Conservation (phyloP, 2,888 invertebrate species). For the Euzetes globulus region DNA sequence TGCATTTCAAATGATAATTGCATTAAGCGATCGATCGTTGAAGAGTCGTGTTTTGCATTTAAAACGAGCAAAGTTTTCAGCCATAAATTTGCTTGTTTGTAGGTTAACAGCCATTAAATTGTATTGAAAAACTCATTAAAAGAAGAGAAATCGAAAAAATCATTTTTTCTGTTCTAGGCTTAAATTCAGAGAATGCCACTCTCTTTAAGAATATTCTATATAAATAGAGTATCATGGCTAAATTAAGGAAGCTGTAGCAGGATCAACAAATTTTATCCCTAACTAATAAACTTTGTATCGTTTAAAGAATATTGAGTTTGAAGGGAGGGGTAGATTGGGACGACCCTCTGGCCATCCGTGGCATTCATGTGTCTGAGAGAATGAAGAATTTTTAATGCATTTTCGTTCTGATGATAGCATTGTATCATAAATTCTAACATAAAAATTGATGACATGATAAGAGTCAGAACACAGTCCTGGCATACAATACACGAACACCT, state of each 20-base stretch:
- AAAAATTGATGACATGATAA: constrained; percentile 15
- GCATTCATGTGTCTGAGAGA: not conserved
- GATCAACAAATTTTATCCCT: no score
- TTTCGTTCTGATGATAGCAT: not conserved
- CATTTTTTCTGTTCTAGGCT: not conserved
- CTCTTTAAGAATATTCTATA: no score
- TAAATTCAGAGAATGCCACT: no score
- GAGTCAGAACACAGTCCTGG: not conserved
- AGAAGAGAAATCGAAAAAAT: not conserved
- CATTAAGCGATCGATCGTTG: no score
- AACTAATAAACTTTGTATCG: not conserved
- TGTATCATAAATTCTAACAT: not conserved
- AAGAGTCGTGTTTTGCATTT: not conserved
- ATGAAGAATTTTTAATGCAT: not conserved
- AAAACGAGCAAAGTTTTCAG: not conserved
- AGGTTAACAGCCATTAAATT: not conserved
- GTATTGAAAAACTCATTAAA: constrained; percentile 1
- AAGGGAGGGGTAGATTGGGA: no score
- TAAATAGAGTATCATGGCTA: no score
- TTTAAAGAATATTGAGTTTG: no score
- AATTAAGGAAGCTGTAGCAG: no score
- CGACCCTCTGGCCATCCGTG: no score
- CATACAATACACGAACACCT: not conserved
- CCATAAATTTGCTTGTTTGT: not conserved
- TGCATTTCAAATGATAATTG: no score